Conservation (phyloP, 2,113 vertebrate species). For the Zosterops hypoxanthus region DNA sequence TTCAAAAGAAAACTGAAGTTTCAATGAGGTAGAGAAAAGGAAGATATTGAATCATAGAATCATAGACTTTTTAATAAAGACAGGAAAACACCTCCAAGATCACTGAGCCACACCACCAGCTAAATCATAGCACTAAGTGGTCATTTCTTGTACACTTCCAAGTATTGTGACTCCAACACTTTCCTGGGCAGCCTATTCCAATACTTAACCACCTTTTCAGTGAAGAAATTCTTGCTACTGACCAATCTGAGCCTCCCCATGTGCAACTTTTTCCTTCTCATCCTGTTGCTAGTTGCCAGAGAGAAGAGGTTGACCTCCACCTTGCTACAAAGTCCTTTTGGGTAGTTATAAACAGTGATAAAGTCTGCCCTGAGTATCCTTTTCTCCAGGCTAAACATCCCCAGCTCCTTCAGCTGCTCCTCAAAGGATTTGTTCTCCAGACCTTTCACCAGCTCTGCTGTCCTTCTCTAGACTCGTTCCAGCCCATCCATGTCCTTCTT, state of each 20-base stretch:
- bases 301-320: neutral
- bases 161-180: neutral
- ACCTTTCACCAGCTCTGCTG: fast-evolving
- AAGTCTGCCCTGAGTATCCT: neutral
- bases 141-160: neutral
- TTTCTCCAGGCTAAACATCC: neutral
- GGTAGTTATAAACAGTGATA: neutral
- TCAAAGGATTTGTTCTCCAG: neutral
- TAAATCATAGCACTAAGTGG: neutral
- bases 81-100: neutral
- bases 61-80: neutral
- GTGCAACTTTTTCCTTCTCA: neutral
- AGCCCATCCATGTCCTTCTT: neutral
- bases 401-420: neutral
- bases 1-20: neutral
- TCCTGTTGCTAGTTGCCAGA: neutral
- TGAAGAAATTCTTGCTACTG: neutral
- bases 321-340: neutral
- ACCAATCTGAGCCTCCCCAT: neutral
- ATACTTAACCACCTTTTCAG: neutral
- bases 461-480: neutral
- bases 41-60: neutral
- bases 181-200: neutral
- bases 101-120: neutral
- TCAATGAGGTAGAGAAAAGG: neutral